phyloP scores from a whole-genome alignment of 2,797 vertebrate species.

The Staurois parvus region DNA sequence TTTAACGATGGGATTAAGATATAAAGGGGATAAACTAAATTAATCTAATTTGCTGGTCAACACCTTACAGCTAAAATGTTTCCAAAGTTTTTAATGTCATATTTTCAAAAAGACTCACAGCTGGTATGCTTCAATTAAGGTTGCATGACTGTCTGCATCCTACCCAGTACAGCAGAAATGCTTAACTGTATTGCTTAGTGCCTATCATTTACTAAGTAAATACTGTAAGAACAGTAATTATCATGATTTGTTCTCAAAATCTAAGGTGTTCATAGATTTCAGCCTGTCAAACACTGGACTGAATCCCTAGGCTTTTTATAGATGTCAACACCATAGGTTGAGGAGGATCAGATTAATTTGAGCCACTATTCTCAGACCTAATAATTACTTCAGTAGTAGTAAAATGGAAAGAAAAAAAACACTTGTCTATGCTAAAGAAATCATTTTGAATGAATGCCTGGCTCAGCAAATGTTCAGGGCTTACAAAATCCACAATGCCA shows the following conservation, averaged over 20 bases:
- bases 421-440: slow-evolving; percentile 60
- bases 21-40: no score
- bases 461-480: slow-evolving; percentile 32
- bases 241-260: slow-evolving; percentile 44
- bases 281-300: slow-evolving; percentile 53
- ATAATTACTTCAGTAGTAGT: slow-evolving; percentile 60
- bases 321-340: slow-evolving; percentile 54
- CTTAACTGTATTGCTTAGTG: slow-evolving; percentile 34
- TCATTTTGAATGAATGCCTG: slow-evolving; percentile 45
- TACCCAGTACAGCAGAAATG: slow-evolving; percentile 6
- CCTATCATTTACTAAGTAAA: slow-evolving; percentile 59
- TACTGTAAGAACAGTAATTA: slow-evolving; percentile 58
- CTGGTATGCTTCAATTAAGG: no score
- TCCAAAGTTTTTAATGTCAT: no score
- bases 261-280: slow-evolving; percentile 52
- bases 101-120: no score
- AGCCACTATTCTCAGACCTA: slow-evolving; percentile 58
- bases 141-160: no score
- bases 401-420: slow-evolving; percentile 55
- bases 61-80: no score
- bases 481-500: slow-evolving; percentile 29
- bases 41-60: no score
- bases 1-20: no score
- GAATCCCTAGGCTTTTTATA: slow-evolving; percentile 50
- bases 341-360: slow-evolving; percentile 62